phyloP scores from a whole-genome alignment of 2,113 vertebrate species.

The Sterrhoptilus dennistouni region DNA sequence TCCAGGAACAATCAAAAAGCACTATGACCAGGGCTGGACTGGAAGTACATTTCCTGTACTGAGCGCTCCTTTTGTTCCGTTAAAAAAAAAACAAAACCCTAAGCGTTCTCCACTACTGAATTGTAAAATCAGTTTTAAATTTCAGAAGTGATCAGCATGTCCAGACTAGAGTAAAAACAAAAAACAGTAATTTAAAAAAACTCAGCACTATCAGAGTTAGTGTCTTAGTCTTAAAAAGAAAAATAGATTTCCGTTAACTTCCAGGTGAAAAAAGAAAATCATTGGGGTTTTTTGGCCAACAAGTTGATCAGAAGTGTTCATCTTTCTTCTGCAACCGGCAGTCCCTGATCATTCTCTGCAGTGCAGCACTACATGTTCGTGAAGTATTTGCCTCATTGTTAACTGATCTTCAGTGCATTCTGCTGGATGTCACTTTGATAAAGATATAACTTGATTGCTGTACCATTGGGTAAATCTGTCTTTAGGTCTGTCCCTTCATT shows the following conservation, averaged over 20 bases:
- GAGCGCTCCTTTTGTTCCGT: neutral
- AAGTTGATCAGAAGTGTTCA: neutral
- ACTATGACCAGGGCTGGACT: neutral
- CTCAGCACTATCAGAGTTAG: neutral
- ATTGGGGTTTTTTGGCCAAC: neutral
- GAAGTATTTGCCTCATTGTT: neutral
- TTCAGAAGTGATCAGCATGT: neutral
- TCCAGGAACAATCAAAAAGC: neutral
- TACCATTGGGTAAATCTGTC: neutral
- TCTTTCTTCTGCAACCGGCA: neutral
- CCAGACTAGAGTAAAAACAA: neutral
- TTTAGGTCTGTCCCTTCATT: neutral
- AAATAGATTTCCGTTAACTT: neutral
- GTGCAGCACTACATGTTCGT: neutral
- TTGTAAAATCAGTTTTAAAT: neutral
- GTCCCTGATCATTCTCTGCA: neutral
- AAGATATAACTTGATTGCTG: neutral
- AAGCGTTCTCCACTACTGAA: neutral
- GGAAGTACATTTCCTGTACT: neutral
- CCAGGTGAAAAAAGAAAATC: neutral
- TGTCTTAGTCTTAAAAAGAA: neutral
- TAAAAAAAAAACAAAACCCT: neutral
- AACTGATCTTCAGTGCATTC: neutral
- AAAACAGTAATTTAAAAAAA: neutral
- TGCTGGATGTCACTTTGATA: neutral